Evolutionary conservation across 1,140 invertebrate genomes (phyloP), one percentile per base, ranked within the genome.

Genomic region (Ctenoplectra terminalis): DNA sequence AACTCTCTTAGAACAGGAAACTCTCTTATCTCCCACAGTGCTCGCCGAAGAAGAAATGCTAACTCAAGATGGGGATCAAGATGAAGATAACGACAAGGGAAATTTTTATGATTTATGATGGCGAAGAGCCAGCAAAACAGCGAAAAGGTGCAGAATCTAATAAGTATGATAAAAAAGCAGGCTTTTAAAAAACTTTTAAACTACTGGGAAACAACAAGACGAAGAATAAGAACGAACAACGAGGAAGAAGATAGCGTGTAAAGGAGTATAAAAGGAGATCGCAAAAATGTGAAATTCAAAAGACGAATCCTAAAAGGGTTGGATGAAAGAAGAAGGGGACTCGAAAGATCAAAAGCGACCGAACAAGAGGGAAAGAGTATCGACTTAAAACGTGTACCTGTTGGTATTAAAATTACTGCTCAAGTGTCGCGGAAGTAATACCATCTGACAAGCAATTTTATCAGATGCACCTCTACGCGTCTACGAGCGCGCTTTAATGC

Each of bases 361-460:
- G 20, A 46, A 34, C n/a, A 9, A 43, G 60, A 58, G 34, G 23
- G 56, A 61, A 52, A 46, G 34, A 48, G n/a, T 60, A 60, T 73
- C 26, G 46, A 73, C 60, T 73, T 46, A 20, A 73, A 23, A 5
- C 29, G 31, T 29, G 20, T 1, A 40, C 20, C 31, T 23, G 43
- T 4, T n/a, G 29, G 31, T 29, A 54, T 64, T 64, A 50, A 52
- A 75, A 52, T 64, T 64, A 54, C 50, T 66, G 17, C 20, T 3
- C 20, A 29, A 58, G 11, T 48, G 70, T 69, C 70, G 74, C 74
- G 78, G 82, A 88, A 86, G 83, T 85, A 89, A 90, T 88, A 84
- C 87, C 83, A 72, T 82, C 83, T 71, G 80, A 64, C 83, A 84
- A 43, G 82, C 82, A 85, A 89, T 88, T 90, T 90, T 79, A 90